Conservation (phyloP, 2,113 vertebrate genomes). For the Cromileptes altivelis region DNA sequence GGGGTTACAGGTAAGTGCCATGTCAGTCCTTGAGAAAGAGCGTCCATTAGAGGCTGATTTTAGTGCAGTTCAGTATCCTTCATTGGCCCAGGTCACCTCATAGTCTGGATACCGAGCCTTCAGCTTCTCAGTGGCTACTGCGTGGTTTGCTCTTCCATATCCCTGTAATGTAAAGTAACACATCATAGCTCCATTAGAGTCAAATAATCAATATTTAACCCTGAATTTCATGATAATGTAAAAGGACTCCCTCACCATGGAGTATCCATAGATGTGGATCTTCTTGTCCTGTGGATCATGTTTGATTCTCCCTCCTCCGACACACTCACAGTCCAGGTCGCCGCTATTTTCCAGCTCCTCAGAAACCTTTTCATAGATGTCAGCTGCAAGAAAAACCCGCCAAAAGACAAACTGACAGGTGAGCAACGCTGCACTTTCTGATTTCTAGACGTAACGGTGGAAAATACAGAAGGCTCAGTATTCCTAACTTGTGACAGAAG, state of each 20-base stretch:
- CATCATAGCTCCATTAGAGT: too few relatives aligned
- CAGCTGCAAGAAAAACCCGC: constrained; percentile 75
- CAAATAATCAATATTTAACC: too few relatives aligned
- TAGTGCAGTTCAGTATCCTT: constrained; percentile 90
- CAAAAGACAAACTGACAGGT: background rate
- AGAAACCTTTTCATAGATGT: constrained; percentile 91
- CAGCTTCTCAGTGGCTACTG: constrained; percentile 90
- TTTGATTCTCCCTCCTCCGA: constrained; percentile 92
- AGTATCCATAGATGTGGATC: constrained; percentile 96
- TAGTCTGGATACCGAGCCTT: constrained; percentile 90
- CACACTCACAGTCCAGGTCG: constrained; percentile 89
- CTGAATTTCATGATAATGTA: too few relatives aligned
- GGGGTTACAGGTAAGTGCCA: background rate
- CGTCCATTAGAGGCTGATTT: background rate
- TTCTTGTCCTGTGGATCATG: constrained; percentile 87
- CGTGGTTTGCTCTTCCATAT: constrained; percentile 93
- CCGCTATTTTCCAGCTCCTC: constrained; percentile 86
- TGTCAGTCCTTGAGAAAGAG: constrained; percentile 21
- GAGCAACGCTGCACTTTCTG: background rate
- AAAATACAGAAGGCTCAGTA: background rate
- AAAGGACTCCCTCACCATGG: constrained; percentile 86
- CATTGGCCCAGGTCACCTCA: constrained; percentile 93
- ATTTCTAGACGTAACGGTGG: background rate
- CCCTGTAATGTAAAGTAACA: constrained; percentile 83
- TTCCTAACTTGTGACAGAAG: too few relatives aligned